These are phyloP conservation scores for Eupithecia insigniata DNA, from an alignment of 2,888 invertebrate genomes.

Conservation along the genomic window DNA sequence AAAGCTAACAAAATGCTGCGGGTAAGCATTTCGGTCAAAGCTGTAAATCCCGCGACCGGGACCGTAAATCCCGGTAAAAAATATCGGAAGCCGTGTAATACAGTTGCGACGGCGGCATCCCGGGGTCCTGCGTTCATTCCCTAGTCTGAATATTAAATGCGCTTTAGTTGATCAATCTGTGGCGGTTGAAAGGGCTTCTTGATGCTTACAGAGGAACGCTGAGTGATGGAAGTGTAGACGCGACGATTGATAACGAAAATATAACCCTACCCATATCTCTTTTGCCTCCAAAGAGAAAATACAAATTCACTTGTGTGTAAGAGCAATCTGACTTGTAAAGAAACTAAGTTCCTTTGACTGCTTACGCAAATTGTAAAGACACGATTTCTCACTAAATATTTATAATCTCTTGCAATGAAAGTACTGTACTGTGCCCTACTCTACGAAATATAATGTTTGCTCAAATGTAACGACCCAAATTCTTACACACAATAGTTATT, in stretches of 20 bases:
- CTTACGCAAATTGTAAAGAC: conserved; percentile 5
- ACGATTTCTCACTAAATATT: neutral
- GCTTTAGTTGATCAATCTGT: conserved; percentile 50
- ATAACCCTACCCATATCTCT: neutral
- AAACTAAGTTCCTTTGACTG: neutral
- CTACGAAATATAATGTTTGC: neutral
- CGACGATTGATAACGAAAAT: neutral
- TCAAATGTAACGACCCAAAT: neutral
- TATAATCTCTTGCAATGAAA: neutral
- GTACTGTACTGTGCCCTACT: conserved; percentile 1
- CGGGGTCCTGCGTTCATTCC: conserved; percentile 40
- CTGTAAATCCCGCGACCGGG: conserved; percentile 75
- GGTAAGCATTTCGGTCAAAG: conserved; percentile 80
- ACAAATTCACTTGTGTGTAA: neutral
- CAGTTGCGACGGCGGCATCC: conserved; percentile 57
- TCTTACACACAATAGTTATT: neutral
- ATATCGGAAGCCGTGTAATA: conserved; percentile 78
- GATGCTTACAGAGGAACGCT: neutral
- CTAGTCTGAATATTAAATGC: conserved; percentile 52
- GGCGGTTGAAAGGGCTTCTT: conserved; percentile 48
- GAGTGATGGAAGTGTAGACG: neutral
- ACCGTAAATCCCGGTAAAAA: conserved; percentile 75
- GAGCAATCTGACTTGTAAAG: neutral
- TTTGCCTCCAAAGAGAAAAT: neutral
- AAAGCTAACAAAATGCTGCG: conserved; percentile 80